Base-by-base conservation (phyloP, 2,888 invertebrate species). In the Dicycla oo region DNA sequence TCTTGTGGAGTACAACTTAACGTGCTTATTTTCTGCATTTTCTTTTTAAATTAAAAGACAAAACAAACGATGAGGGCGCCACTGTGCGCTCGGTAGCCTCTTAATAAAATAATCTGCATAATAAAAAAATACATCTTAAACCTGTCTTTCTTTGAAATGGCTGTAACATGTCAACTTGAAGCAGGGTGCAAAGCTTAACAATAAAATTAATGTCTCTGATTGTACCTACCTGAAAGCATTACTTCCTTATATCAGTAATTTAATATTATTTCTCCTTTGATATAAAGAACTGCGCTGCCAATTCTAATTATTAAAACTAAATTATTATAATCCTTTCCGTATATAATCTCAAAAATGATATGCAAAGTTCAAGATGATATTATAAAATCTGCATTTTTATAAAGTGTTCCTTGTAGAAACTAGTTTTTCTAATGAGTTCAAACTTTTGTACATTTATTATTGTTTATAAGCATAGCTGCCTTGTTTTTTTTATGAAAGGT, bases 351-450 rank as follows among this genome's bases (percentile, higher is more conserved):
- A 20, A 64, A 63, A 76, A 43, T 49, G 1, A 43, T 49, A 61
- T 47, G 43, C 45, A 62, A 65, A 62, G 43, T 61, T n/a, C n/a
- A n/a, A n/a, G 62, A 65, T 54, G 3, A 26, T 11, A n/a, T 20
- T 18, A 7, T 26, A 26, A 56, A 43, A 69, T 51, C 6, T 73
- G 60, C 60, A 60, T n/a, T 30, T 54, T 20, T 43, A 38, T 43
- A 62, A 65, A 40, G 18, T 49, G 18, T 61, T 71, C 30, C 54
- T 61, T 30, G 23, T n/a, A 38, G 11, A 53, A 78, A 73, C 40
- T 15, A n/a, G 61, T 78, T 73, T 30, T 64, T 56, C 23, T 20
- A 2, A n/a, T n/a, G n/a, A n/a, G n/a, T n/a, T n/a, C n/a, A n/a
- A n/a, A n/a, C n/a, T n/a, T n/a, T 23, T 40, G 10, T 30, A 20